Conservation (phyloP, 2,888 invertebrate genomes). For the Stomorhina lunata region DNA sequence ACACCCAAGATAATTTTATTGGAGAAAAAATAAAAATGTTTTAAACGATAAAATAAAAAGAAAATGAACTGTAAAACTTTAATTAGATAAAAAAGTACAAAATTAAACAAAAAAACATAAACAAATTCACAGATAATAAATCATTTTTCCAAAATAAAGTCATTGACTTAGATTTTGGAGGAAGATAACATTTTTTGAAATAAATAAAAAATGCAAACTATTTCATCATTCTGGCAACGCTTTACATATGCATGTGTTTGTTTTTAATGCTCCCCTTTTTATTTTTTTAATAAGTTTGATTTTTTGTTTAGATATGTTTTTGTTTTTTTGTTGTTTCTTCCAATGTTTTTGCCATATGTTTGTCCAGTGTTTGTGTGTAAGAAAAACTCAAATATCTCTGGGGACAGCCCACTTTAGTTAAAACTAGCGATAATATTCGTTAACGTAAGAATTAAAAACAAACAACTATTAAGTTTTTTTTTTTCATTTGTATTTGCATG, state of each 20-base stretch:
- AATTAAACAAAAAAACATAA: too few species aligned
- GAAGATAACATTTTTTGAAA: too few species aligned
- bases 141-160: too few species aligned
- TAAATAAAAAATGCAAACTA: too few species aligned
- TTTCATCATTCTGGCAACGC: too few species aligned
- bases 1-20: too few species aligned
- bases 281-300: conserved; percentile 58
- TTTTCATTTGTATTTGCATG: conserved; percentile 19
- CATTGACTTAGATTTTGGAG: too few species aligned
- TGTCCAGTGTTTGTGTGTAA: conserved; percentile 4
- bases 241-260: not conserved
- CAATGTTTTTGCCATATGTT: not conserved
- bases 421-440: conserved; percentile 45
- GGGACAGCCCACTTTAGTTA: conserved; percentile 75
- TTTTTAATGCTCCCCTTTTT: conserved; percentile 52
- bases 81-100: too few species aligned
- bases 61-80: too few species aligned
- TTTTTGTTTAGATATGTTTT: conserved; percentile 64
- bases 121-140: too few species aligned
- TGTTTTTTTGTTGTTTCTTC: conserved; percentile 35
- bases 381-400: conserved; percentile 65
- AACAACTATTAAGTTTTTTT: not conserved
- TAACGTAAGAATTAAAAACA: conserved; percentile 5
- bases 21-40: too few species aligned
- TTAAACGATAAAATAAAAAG: too few species aligned